phyloP scores from a whole-genome alignment of 2,888 invertebrate genomes.

The Itoplectis maculator region DNA sequence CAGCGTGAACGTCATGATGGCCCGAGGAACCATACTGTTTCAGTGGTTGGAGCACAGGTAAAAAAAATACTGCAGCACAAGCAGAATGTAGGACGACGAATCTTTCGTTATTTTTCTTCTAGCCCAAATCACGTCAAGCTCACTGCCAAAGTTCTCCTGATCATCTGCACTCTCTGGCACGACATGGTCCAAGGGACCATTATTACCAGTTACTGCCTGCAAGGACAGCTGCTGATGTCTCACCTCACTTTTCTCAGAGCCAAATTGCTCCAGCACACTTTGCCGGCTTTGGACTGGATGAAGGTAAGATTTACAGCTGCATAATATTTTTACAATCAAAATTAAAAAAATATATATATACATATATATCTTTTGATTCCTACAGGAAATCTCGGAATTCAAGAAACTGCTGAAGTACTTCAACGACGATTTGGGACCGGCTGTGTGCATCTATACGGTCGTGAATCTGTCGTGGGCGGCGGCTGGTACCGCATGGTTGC shows the following conservation, averaged over 20 bases:
- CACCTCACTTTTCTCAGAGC: constrained; percentile 90
- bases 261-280: constrained; percentile 90
- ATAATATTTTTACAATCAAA: not conserved
- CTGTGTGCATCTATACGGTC: constrained; percentile 91
- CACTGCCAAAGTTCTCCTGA: constrained; percentile 87
- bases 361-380: constrained; percentile 69
- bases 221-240: constrained; percentile 91
- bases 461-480: constrained; percentile 91
- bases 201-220: constrained; percentile 92
- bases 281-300: constrained; percentile 92
- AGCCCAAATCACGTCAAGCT: constrained; percentile 86
- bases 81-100: not conserved
- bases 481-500: constrained; percentile 89
- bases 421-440: constrained; percentile 91
- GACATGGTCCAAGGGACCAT: constrained; percentile 94
- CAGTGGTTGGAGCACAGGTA: constrained; percentile 88
- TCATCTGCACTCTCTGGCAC: constrained; percentile 90
- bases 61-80: constrained; percentile 8
- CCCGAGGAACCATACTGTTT: constrained; percentile 87
- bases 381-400: constrained; percentile 93
- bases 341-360: no score
- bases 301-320: constrained; percentile 85
- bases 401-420: constrained; percentile 91
- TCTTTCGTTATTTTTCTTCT: constrained; percentile 71
- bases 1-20: constrained; percentile 89